A percentile compares a stretch with the other conserved stretches of the same genome.
Evolutionary conservation across 1,140 invertebrate species (phyloP).

Genomic region (Camponotus floridanus): DNA sequence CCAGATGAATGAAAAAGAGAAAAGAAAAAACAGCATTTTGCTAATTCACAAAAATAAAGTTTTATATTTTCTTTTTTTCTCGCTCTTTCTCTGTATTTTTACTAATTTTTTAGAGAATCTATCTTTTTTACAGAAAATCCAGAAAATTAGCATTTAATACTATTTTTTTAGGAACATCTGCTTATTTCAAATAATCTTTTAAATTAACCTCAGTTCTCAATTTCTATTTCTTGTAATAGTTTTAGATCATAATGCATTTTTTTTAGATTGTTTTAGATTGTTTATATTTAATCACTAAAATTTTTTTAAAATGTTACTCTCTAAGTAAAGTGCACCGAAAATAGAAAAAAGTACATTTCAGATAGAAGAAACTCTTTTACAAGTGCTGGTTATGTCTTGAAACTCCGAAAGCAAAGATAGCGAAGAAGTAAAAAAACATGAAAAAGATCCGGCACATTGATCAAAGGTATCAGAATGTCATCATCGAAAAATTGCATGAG

Average conservation of each 20-base stretch:
- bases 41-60: slow-evolving; percentile 17
- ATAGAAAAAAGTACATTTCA: background rate
- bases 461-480: slow-evolving; percentile 20
- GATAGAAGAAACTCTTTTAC: slow-evolving; percentile 11
- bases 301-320: background rate
- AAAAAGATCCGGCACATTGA: slow-evolving; percentile 3
- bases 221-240: background rate
- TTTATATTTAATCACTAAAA: background rate
- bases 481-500: slow-evolving; percentile 17
- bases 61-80: background rate
- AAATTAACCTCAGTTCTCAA: background rate
- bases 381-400: background rate
- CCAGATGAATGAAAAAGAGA: slow-evolving; percentile 43
- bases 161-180: background rate
- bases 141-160: background rate
- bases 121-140: background rate
- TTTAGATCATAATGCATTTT: background rate
- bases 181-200: background rate
- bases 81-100: too few relatives aligned
- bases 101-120: too few relatives aligned
- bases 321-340: background rate
- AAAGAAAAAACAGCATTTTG: background rate
- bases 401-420: slow-evolving; percentile 37
- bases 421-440: background rate
- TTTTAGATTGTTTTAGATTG: background rate